These are phyloP conservation scores for Xanthia icteritia DNA, from an alignment of 2,888 invertebrate genomes.

Conservation along the genomic window DNA sequence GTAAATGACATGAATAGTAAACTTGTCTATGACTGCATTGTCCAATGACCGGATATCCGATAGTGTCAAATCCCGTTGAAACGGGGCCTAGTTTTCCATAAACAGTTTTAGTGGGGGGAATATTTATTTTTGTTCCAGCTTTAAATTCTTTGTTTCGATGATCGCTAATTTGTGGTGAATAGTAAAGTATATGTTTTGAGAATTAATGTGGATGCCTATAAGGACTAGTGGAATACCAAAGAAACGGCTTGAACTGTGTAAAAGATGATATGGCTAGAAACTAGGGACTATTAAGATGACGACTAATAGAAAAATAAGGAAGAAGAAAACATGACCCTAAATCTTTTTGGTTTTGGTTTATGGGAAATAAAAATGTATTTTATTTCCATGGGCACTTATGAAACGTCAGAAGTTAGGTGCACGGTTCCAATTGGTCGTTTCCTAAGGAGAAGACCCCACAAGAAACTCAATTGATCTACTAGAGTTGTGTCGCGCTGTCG, in stretches of 20 bases:
- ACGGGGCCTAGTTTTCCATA: conserved; percentile 59
- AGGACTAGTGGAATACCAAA: neutral
- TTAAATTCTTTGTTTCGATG: neutral
- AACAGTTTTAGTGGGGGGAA: conserved; percentile 19
- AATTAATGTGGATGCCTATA: neutral
- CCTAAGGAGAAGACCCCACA: neutral
- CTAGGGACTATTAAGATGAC: neutral
- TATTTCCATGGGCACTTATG: no score
- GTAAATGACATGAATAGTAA: conserved; percentile 58
- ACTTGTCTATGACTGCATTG: conserved; percentile 36
- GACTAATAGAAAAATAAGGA: neutral
- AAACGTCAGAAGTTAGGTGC: neutral
- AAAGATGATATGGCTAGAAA: neutral
- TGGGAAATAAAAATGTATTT: no score
- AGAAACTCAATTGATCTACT: neutral
- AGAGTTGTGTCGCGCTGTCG: no score
- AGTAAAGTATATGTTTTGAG: neutral
- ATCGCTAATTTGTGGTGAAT: neutral
- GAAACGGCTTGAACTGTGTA: neutral
- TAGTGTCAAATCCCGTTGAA: conserved; percentile 54
- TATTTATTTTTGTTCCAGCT: conserved; percentile 5
- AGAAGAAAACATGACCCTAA: neutral
- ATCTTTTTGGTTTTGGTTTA: no score
- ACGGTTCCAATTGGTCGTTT: neutral
- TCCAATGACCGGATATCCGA: conserved; percentile 58